phyloP scores from a whole-genome alignment of 2,113 vertebrate genomes.

The Laticauda colubrina region DNA sequence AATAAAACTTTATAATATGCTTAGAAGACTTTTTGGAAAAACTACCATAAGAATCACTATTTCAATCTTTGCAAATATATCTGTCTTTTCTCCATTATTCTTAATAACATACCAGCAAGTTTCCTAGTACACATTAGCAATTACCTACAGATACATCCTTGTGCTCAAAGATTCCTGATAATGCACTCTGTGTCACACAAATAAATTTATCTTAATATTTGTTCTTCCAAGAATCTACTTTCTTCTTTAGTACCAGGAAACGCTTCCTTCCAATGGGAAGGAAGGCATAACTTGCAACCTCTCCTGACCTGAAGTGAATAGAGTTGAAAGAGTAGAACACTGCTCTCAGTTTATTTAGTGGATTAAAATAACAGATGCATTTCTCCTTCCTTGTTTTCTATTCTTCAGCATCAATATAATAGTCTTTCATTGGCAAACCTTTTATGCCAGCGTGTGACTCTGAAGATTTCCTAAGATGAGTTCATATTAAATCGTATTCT shows the following conservation, averaged over 20 bases:
- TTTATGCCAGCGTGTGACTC: slow-evolving; percentile 58
- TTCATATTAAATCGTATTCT: slow-evolving; percentile 59
- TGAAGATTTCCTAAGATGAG: slow-evolving; percentile 57
- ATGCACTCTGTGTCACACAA: neutral
- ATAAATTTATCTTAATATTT: slow-evolving; percentile 30
- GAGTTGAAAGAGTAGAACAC: slow-evolving; percentile 49
- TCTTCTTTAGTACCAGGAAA: slow-evolving; percentile 44
- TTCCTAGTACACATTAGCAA: neutral
- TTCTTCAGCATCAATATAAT: slow-evolving; percentile 62
- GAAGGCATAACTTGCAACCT: slow-evolving; percentile 42
- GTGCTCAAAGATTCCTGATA: neutral
- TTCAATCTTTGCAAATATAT: neutral
- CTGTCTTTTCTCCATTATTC: neutral
- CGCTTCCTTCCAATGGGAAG: slow-evolving; percentile 57
- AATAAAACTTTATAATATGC: neutral
- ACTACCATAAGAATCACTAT: neutral
- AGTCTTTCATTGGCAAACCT: slow-evolving; percentile 58
- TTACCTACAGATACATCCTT: neutral
- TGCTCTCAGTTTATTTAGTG: slow-evolving; percentile 66
- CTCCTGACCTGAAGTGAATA: slow-evolving; percentile 43
- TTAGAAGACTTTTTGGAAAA: neutral
- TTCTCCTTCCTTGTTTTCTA: slow-evolving; percentile 64
- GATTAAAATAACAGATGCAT: slow-evolving; percentile 69
- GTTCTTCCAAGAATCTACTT: slow-evolving; percentile 31
- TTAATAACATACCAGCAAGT: rapidly evolving